These are phyloP conservation scores for Carollia perspicillata DNA, from an alignment of 2,113 vertebrate genomes.

Conservation along the genomic window DNA sequence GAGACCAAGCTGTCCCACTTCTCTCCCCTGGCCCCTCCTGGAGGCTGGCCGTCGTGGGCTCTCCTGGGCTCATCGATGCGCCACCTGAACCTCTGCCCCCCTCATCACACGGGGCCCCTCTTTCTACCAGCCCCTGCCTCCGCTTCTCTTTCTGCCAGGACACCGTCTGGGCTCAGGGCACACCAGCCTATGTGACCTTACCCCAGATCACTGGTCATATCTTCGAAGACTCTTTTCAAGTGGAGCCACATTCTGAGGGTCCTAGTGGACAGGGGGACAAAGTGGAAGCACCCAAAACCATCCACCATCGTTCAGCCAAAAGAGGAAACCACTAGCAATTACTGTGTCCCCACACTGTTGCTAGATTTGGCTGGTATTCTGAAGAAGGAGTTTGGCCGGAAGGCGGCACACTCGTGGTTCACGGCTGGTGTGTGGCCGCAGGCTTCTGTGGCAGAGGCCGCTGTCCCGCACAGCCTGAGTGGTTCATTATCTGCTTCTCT, in stretches of 20 bases:
- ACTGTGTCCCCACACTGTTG: neutral
- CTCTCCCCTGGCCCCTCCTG: too few relatives aligned
- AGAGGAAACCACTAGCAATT: neutral
- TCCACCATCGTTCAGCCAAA: neutral
- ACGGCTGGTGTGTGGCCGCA: neutral
- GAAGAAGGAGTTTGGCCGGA: neutral
- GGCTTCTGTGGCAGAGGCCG: neutral
- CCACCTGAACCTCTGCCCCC: too few relatives aligned
- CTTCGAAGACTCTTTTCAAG: neutral
- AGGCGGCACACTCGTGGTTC: neutral
- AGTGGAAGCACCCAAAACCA: neutral
- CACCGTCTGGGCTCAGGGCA: neutral
- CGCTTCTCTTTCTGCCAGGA: neutral
- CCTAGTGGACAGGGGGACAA: neutral
- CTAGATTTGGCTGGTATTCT: neutral
- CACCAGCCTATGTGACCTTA: neutral
- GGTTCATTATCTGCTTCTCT: neutral
- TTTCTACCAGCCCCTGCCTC: too few relatives aligned
- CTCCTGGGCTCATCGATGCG: neutral
- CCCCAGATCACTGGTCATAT: neutral
- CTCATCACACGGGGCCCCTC: too few relatives aligned
- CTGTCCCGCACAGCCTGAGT: too few relatives aligned
- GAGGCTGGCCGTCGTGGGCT: neutral
- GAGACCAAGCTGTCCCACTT: neutral
- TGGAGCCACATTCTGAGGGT: neutral